These are phyloP conservation scores for Camelus bactrianus DNA, from an alignment of 2,113 vertebrate genomes.

Conservation along the genomic window DNA sequence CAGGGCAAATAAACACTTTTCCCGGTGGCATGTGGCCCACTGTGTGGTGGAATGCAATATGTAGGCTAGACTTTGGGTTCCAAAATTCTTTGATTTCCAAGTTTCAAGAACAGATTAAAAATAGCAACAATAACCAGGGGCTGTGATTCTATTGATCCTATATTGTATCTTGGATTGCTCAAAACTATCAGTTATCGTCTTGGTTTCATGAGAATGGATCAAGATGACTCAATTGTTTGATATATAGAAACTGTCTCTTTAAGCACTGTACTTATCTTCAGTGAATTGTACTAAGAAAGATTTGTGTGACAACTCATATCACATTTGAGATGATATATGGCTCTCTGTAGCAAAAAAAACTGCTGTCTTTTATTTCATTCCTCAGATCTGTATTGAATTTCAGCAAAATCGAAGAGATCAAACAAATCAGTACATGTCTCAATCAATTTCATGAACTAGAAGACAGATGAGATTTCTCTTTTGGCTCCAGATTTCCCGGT, in stretches of 20 bases:
- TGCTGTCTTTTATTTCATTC: constrained; percentile 65
- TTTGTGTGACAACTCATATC: constrained; percentile 72
- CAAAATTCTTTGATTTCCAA: constrained; percentile 33
- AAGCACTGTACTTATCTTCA: constrained; percentile 64
- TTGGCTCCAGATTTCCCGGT: neutral
- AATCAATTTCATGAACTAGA: constrained; percentile 61
- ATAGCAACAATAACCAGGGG: neutral
- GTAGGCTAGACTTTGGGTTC: neutral
- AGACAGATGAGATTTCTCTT: constrained; percentile 49
- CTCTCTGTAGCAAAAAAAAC: constrained; percentile 26
- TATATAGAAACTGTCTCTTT: constrained; percentile 36
- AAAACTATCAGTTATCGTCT: constrained; percentile 8
- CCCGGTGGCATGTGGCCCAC: neutral
- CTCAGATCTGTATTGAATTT: constrained; percentile 63
- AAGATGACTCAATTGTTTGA: constrained; percentile 49
- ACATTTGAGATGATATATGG: constrained; percentile 67
- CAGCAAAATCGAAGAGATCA: constrained; percentile 57
- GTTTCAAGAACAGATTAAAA: constrained; percentile 11
- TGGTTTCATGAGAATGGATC: constrained; percentile 29
- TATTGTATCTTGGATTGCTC: neutral
- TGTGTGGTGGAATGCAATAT: neutral
- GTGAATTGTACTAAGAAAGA: constrained; percentile 63
- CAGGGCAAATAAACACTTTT: neutral
- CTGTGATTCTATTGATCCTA: constrained; percentile 26
- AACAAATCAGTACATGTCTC: constrained; percentile 64